Conservation (phyloP, 2,113 vertebrate genomes). For the Crotalus viridis region DNA sequence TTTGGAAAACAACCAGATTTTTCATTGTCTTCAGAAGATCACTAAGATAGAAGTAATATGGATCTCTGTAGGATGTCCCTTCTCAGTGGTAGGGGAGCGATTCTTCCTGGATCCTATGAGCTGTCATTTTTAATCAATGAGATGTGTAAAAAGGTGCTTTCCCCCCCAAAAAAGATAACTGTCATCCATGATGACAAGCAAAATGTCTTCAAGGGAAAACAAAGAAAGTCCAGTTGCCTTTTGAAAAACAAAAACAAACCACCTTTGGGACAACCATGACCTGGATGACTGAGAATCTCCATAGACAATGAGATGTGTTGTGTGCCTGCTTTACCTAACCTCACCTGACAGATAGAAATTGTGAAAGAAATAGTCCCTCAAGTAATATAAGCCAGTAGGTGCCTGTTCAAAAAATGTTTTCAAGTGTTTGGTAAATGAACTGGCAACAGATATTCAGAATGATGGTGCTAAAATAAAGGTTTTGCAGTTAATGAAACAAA, state of each 20-base stretch:
- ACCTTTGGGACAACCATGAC: background rate
- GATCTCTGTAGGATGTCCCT: background rate
- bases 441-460: background rate
- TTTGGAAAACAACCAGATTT: background rate
- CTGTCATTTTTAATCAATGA: background rate
- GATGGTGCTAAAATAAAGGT: background rate
- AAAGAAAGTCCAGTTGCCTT: background rate
- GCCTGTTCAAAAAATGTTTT: background rate
- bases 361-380: background rate
- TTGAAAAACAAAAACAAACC: background rate
- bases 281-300: background rate
- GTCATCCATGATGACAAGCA: background rate
- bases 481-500: background rate
- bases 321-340: background rate
- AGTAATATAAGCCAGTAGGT: background rate
- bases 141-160: background rate
- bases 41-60: background rate
- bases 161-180: fast-evolving
- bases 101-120: background rate
- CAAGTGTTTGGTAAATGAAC: background rate
- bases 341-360: background rate
- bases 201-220: background rate
- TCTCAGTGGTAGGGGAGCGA: background rate
- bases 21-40: background rate
- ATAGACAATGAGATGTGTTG: background rate